These are phyloP conservation scores for Procambarus clarkii DNA, from an alignment of 1,140 invertebrate genomes.

Conservation along the genomic window DNA sequence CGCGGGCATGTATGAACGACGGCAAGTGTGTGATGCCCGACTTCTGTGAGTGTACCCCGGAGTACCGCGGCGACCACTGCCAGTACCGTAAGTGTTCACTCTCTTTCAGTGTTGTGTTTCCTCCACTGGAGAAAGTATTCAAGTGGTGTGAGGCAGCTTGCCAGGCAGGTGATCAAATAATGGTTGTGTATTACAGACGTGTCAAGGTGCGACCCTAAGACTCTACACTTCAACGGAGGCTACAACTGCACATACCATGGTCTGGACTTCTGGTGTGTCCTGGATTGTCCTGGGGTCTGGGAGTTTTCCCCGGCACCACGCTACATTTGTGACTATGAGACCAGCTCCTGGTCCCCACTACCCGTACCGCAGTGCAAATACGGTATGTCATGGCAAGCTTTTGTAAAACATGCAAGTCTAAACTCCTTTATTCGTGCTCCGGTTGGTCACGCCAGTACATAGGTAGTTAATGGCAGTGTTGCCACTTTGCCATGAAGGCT, in stretches of 20 bases:
- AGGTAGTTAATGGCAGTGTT: no score
- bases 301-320: constrained; percentile 80
- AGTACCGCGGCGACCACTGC: constrained; percentile 84
- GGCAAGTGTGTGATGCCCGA: constrained; percentile 85
- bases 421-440: no score
- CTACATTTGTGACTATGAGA: constrained; percentile 84
- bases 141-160: no score
- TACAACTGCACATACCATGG: constrained; percentile 82
- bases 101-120: background rate
- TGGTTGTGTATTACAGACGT: constrained; percentile 76
- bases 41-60: constrained; percentile 85
- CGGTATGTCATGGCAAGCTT: constrained; percentile 76
- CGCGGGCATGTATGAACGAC: constrained; percentile 85
- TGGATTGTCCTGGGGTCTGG: constrained; percentile 82
- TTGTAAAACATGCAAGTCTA: no score
- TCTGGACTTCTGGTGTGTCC: constrained; percentile 80
- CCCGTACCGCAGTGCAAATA: constrained; percentile 85
- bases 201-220: constrained; percentile 79
- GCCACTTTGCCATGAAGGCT: no score
- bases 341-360: constrained; percentile 82
- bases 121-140: background rate
- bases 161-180: no score
- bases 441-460: no score
- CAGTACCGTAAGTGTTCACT: constrained; percentile 83
- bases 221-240: constrained; percentile 85